Evolutionary conservation across 2,888 invertebrate genomes (phyloP).

Genomic region (Drosophila mimetica): DNA sequence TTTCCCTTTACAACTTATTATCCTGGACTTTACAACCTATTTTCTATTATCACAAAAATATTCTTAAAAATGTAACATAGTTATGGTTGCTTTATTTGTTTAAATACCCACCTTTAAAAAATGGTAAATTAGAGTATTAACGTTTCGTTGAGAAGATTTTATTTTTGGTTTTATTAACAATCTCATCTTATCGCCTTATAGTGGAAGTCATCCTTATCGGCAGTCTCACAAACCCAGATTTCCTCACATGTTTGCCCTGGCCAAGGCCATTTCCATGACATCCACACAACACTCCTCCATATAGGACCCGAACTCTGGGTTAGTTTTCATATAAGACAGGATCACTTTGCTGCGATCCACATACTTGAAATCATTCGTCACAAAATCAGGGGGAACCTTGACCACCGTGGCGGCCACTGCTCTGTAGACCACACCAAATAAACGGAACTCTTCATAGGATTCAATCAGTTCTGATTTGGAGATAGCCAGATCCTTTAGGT

Average conservation of each 20-base stretch:
- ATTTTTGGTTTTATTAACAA: slow-evolving; percentile 15
- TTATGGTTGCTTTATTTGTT: not conserved
- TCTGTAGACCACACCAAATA: slow-evolving; percentile 70
- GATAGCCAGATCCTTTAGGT: slow-evolving; percentile 54
- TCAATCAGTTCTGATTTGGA: slow-evolving; percentile 54
- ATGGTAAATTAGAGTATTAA: slow-evolving; percentile 12
- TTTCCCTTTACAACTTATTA: too few species aligned
- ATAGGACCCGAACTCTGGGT: slow-evolving; percentile 39
- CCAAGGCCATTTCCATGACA: slow-evolving; percentile 52
- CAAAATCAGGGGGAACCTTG: slow-evolving; percentile 64
- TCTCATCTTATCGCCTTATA: slow-evolving; percentile 24
- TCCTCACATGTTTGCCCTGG: slow-evolving; percentile 12
- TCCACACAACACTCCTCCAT: slow-evolving; percentile 58
- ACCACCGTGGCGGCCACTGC: slow-evolving; percentile 68
- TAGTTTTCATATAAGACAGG: slow-evolving; percentile 52
- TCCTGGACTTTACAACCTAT: too few species aligned
- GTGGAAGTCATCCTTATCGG: slow-evolving; percentile 17
- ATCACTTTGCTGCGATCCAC: slow-evolving; percentile 53
- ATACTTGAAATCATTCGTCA: slow-evolving; percentile 73
- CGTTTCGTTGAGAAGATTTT: not conserved
- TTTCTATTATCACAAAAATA: too few species aligned
- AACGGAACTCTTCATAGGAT: slow-evolving; percentile 73
- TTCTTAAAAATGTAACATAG: not conserved
- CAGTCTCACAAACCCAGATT: not conserved
- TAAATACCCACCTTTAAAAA: not conserved